Percentiles rank a stretch among this genome's conserved stretches.
Evolutionary conservation across 1,140 invertebrate species (phyloP).

Genomic region (Odontomachus brunneus): DNA sequence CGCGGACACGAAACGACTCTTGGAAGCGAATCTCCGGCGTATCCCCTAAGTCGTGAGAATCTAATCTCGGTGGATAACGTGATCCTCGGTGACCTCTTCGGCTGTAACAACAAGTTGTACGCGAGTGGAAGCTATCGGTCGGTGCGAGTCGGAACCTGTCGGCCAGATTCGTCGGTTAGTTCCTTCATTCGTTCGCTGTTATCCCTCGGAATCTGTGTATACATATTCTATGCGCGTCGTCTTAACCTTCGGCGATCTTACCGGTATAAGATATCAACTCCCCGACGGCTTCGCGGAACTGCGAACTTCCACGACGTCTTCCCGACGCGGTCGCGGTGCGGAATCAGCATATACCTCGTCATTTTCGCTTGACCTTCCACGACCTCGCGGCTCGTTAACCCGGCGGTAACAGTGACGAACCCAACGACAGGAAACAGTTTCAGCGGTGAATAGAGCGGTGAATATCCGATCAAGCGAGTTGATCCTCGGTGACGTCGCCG

Average conservation of each 20-base stretch:
- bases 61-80: not conserved
- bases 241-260: not conserved
- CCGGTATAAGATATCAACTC: not conserved
- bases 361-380: not conserved
- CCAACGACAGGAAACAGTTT: too few relatives aligned
- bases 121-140: slow-evolving; percentile 1
- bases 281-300: slow-evolving; percentile 19
- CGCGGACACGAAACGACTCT: not conserved
- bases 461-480: slow-evolving; percentile 9
- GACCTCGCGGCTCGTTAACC: slow-evolving; percentile 20
- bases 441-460: too few relatives aligned
- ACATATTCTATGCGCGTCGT: not conserved
- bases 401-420: not conserved
- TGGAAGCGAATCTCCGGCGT: too few relatives aligned
- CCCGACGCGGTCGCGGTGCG: too few relatives aligned
- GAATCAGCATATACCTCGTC: too few relatives aligned
- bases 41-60: not conserved
- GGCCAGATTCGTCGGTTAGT: not conserved
- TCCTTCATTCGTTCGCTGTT: not conserved
- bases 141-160: not conserved
- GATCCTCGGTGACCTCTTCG: not conserved
- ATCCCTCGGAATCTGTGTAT: not conserved
- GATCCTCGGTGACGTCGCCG: slow-evolving; percentile 23
- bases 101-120: not conserved
- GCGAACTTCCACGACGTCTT: not conserved